These are phyloP conservation scores for Dermochelys coriacea DNA, from an alignment of 2,797 vertebrate genomes.

Conservation along the genomic window DNA sequence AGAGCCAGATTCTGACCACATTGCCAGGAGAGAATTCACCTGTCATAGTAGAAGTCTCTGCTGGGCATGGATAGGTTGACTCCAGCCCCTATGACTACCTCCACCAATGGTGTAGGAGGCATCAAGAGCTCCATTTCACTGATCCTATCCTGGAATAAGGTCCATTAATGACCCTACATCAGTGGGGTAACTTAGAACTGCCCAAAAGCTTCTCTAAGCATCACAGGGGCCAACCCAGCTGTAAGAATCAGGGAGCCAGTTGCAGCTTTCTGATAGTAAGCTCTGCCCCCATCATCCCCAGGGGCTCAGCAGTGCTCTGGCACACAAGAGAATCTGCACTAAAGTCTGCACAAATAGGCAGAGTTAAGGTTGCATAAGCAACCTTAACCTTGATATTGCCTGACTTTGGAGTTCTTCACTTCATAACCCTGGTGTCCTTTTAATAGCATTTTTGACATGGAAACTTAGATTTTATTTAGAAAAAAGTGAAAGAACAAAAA, in stretches of 20 bases:
- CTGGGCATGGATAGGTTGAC: background rate
- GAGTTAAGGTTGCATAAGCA: background rate
- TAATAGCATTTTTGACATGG: background rate
- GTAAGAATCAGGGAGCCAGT: background rate
- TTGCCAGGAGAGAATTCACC: background rate
- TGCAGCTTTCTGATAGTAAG: background rate
- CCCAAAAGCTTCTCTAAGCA: background rate
- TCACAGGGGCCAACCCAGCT: background rate
- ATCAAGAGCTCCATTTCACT: background rate
- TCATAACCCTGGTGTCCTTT: background rate
- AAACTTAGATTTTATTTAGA: background rate
- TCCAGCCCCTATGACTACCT: background rate
- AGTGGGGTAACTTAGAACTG: accelerated
- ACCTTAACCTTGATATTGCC: background rate
- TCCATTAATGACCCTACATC: accelerated
- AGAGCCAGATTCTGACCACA: background rate
- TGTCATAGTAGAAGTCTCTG: background rate
- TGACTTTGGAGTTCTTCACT: background rate
- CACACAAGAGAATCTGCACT: background rate
- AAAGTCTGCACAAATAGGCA: background rate
- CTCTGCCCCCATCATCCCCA: background rate
- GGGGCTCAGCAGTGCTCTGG: background rate
- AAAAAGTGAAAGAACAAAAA: background rate
- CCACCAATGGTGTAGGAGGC: accelerated
- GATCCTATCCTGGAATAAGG: accelerated